Evolutionary conservation across 2,888 invertebrate genomes (phyloP), one percentile per base, ranked within the genome.

Genomic region (Seira sanloemensis): DNA sequence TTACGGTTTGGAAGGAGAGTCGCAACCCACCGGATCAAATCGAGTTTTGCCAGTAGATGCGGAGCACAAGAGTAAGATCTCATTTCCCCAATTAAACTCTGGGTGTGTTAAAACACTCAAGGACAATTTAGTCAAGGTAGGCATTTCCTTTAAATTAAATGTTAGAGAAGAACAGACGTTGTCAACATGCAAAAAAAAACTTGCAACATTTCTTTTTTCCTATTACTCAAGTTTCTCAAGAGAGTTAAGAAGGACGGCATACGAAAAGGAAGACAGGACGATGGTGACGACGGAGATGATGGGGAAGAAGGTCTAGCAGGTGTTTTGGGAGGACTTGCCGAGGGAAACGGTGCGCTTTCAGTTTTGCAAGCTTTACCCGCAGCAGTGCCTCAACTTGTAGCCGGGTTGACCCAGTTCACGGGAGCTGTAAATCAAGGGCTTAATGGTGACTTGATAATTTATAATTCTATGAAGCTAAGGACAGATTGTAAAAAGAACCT

Each of bases 41-140:
- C 46, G 83, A 0, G 83, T 83, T 19, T 73, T 83, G 26, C 83
- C 83, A 7, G 83, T 83, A 37, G 83, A 83, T 58, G 73, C 77
- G 16, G 83, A 83, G 9, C 83, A 83, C 12, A 26, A 77, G 26
- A 83, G 18, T 16, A 77, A 73, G 58, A 83, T 83, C 50, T 58
- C 83, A 25, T 62, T 62, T 23, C 74, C 75, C 16, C 67, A 50
- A 9, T n/a, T 78, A 65, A 77, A 77, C 4, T 19, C 77, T 0
- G 1, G 16, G 1, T 83, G 83, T 25, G 66, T 72, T 0, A 65
- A 78, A 77, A 68, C 1, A 1, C 65, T 83, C 7, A 16, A 54
- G n/a, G 67, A 83, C 1, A 83, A 73, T 62, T 68, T 81, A 12
- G 46, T 69, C 7, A 68, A 74, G 68, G 80, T 80, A 67, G n/a